Evolutionary conservation across 2,797 vertebrate species (phyloP).

Genomic region (Danio albolineatus): DNA sequence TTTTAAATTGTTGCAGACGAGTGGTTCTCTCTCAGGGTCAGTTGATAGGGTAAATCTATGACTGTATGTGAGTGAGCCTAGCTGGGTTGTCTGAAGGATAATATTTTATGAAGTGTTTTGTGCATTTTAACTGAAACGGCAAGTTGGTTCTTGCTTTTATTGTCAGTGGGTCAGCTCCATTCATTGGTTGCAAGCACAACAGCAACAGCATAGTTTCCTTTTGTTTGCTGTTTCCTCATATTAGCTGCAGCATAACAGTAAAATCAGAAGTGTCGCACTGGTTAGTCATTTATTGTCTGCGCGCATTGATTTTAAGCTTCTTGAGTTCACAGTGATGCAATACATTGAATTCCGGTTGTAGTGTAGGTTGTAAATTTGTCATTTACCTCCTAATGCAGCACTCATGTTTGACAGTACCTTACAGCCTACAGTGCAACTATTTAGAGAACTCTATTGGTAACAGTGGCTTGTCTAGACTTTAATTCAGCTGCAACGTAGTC

Average conservation of each 20-base stretch:
- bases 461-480: background rate
- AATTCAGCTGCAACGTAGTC: background rate
- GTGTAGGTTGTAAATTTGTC: background rate
- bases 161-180: background rate
- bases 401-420: background rate
- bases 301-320: background rate
- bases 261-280: background rate
- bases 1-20: constrained; percentile 65
- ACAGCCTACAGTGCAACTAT: background rate
- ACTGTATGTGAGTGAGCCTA: background rate
- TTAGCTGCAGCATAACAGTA: background rate
- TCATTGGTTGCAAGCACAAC: background rate
- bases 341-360: background rate
- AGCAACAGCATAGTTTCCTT: background rate
- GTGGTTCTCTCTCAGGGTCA: constrained; percentile 44
- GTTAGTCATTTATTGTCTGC: background rate
- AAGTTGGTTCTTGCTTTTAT: background rate
- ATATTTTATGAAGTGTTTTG: background rate
- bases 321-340: constrained; percentile 1
- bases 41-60: constrained; percentile 62
- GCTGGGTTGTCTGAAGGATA: background rate
- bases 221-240: background rate
- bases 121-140: constrained; percentile 18
- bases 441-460: background rate
- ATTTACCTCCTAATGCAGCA: background rate